phyloP scores from a whole-genome alignment of 2,888 invertebrate species.

The Syrista parreyssii region DNA sequence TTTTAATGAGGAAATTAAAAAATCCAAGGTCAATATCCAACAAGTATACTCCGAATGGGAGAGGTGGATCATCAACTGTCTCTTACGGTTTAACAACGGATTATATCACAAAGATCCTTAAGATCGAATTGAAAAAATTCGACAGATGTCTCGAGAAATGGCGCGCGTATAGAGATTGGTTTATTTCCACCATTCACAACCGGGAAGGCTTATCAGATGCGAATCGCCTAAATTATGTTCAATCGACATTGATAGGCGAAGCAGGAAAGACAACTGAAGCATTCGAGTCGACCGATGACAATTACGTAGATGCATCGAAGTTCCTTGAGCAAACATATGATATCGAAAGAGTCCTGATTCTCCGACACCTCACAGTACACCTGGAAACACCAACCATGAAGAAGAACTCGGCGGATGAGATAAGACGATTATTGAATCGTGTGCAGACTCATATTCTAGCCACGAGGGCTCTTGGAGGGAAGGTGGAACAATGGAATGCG shows the following conservation, averaged over 20 bases:
- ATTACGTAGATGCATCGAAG: conserved; percentile 8
- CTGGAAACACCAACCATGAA: conserved; percentile 10
- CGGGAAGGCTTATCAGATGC: conserved; percentile 6
- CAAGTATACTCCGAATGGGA: neutral
- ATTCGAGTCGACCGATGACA: conserved; percentile 5
- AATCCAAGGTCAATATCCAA: neutral
- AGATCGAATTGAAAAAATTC: conserved; percentile 13
- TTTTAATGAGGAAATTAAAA: conserved; percentile 12
- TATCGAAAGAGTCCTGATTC: neutral
- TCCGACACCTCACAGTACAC: conserved; percentile 3
- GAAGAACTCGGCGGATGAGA: conserved; percentile 6
- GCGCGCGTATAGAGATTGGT: conserved; percentile 16
- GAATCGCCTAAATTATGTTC: neutral
- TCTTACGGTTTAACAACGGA: neutral
- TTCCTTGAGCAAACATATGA: conserved; percentile 3
- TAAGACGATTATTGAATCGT: conserved; percentile 7
- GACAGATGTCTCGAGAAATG: conserved; percentile 16
- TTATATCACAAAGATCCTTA: conserved; percentile 11
- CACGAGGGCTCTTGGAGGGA: conserved; percentile 11
- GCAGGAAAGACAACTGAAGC: conserved; percentile 1
- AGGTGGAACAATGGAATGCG: conserved; percentile 14
- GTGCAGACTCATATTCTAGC: conserved; percentile 11
- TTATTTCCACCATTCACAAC: conserved; percentile 9
- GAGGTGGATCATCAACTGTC: neutral
- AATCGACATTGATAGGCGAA: conserved; percentile 6